Base-by-base conservation (phyloP, 2,888 invertebrate genomes). In the Troides aeacus region DNA sequence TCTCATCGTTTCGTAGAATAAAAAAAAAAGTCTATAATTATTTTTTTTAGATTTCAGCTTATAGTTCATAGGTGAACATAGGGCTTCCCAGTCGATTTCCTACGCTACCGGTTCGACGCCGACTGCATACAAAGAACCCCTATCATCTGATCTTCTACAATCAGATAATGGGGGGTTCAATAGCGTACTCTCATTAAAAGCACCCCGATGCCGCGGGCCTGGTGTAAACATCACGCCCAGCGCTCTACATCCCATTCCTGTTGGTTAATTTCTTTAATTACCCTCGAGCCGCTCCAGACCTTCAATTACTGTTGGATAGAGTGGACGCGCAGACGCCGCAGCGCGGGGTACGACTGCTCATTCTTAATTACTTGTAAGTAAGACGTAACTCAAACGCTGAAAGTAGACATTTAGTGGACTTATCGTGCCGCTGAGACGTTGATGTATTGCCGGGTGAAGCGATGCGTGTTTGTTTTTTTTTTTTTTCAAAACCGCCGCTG, bases 301-400 rank as follows among this genome's bases (percentile, higher is more conserved):
- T 84, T 85, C 87, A 89, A 91, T 91, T 91, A 90, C 79, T 79
- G 79, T 81, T 84, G 80, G 81, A 83, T 8, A 85, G 84, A 84
- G 86, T 81, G 82, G 83, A 81, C 79, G 77, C 78, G 75, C 72
- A 77, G 82, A 87, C 79, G 84, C 85, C 86, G 86, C 79, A 81
- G 80, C 81, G 79, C 79, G 73, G 82, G 77, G 79, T 81, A 79
- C 80, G 81, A 87, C 83, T 87, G 88, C 87, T 90, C 88, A 88
- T 86, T 89, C 89, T 87, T 90, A 91, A 90, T 90, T 90, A 88
- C 86, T 84, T 86, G 80, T 88, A 90, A 92, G 89, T 88, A 80
- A 92, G 92, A 91, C 89, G 91, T 91, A 86, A 89, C 84, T 87
- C 86, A 84, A 85, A 77, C 81, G 85, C 81, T 88, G 87, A 88